These are phyloP conservation scores for Gorsachius magnificus DNA, from an alignment of 2,797 vertebrate genomes.

Conservation along the genomic window DNA sequence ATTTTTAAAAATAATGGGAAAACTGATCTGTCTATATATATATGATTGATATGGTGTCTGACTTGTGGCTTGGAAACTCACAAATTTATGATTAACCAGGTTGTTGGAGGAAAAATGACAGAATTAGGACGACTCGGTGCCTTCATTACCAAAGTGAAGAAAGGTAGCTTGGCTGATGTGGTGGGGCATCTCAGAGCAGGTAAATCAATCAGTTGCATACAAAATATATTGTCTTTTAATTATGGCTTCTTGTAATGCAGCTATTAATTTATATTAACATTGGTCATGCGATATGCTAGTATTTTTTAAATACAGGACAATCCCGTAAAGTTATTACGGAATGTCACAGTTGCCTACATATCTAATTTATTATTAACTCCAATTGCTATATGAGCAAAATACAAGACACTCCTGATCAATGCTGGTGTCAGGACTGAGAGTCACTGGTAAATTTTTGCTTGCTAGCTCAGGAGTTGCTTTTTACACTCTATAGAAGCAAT, in stretches of 20 bases:
- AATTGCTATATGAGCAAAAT: not conserved
- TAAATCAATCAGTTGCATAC: slow-evolving; percentile 61
- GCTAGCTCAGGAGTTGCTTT: not conserved
- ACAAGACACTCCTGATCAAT: not conserved
- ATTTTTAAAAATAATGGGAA: not conserved
- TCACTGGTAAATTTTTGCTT: not conserved
- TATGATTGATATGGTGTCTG: not conserved
- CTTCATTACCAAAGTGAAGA: slow-evolving; percentile 99
- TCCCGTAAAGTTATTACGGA: not conserved
- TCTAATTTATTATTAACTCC: not conserved
- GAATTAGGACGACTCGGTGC: slow-evolving; percentile 94
- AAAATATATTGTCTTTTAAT: not conserved
- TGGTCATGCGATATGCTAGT: not conserved
- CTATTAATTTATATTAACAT: not conserved
- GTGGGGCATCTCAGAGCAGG: slow-evolving; percentile 97
- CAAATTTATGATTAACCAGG: slow-evolving; percentile 75
- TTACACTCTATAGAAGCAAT: not conserved
- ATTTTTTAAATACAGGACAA: not conserved
- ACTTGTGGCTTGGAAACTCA: slow-evolving; percentile 21
- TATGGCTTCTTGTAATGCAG: not conserved
- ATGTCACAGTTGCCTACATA: not conserved
- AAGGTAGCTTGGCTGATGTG: slow-evolving; percentile 96
- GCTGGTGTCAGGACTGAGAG: not conserved
- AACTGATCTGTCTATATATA: not conserved
- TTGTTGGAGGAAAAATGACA: slow-evolving; percentile 99